Evolutionary conservation across 2,888 invertebrate genomes (phyloP).

Genomic region (Euspilapteryx auroguttella): DNA sequence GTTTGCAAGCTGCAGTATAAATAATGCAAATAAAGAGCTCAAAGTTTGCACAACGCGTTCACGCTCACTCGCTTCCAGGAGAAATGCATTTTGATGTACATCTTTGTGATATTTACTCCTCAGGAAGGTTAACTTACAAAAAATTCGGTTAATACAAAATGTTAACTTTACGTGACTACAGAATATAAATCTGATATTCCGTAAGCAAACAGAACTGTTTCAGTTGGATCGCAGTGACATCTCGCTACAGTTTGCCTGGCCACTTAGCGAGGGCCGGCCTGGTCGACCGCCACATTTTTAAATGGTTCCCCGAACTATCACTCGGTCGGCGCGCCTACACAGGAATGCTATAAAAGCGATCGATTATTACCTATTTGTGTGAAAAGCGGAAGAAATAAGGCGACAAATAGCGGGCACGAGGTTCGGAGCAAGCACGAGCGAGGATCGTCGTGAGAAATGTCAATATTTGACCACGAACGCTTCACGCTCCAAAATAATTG

Average conservation of each 20-base stretch:
- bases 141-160: too few species aligned
- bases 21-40: conserved; percentile 34
- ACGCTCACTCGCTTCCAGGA: conserved; percentile 10
- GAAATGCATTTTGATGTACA: background rate
- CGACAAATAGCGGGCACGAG: conserved; percentile 16
- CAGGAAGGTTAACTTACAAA: too few species aligned
- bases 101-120: background rate
- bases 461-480: conserved; percentile 41
- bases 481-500: conserved; percentile 53
- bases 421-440: conserved; percentile 31
- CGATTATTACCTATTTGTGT: conserved; percentile 60
- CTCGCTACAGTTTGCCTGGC: conserved; percentile 33
- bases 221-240: too few species aligned
- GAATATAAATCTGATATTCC: too few species aligned
- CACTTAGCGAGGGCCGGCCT: conserved; percentile 35
- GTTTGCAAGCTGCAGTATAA: conserved; percentile 37
- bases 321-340: conserved; percentile 33
- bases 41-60: conserved; percentile 30
- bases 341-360: conserved; percentile 52
- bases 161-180: too few species aligned
- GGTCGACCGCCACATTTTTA: conserved; percentile 20
- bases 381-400: conserved; percentile 54
- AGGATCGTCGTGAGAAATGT: conserved; percentile 52
- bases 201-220: too few species aligned
- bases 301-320: conserved; percentile 48